Evolutionary conservation across 2,888 invertebrate genomes (phyloP).

Genomic region (Alitta virens): DNA sequence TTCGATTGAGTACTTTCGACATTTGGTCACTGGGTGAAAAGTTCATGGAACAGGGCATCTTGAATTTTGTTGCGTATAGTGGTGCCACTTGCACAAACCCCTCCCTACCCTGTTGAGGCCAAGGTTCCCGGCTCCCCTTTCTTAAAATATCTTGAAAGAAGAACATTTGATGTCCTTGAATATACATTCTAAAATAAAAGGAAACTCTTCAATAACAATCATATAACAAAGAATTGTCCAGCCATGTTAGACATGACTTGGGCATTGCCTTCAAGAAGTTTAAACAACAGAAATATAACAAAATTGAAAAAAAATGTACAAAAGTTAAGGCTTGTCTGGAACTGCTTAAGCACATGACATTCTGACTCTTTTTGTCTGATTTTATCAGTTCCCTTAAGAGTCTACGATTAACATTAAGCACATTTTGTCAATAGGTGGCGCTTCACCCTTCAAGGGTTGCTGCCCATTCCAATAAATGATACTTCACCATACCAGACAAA

Average conservation of each 20-base stretch:
- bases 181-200: slow-evolving; percentile 19
- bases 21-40: too few species aligned
- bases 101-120: background rate
- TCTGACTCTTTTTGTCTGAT: too few species aligned
- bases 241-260: slow-evolving; percentile 12
- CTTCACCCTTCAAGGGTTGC: too few species aligned
- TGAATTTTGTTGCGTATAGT: too few species aligned
- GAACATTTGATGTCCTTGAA: slow-evolving; percentile 22
- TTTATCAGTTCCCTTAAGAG: too few species aligned
- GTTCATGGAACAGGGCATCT: too few species aligned
- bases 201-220: slow-evolving; percentile 17
- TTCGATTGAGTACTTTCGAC: too few species aligned
- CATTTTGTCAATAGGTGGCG: too few species aligned
- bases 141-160: slow-evolving; percentile 22
- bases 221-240: slow-evolving; percentile 2
- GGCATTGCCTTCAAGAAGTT: slow-evolving; percentile 8
- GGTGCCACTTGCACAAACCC: too few species aligned
- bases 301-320: slow-evolving; percentile 9
- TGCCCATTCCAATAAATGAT: background rate
- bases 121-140: slow-evolving; percentile 6
- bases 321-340: slow-evolving; percentile 7
- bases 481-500: slow-evolving; percentile 8
- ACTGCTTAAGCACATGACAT: background rate
- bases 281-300: slow-evolving; percentile 12
- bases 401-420: too few species aligned